Evolutionary conservation across 2,113 vertebrate species (phyloP), one percentile per base, ranked within the genome.

Genomic region (Labeo rohita): DNA sequence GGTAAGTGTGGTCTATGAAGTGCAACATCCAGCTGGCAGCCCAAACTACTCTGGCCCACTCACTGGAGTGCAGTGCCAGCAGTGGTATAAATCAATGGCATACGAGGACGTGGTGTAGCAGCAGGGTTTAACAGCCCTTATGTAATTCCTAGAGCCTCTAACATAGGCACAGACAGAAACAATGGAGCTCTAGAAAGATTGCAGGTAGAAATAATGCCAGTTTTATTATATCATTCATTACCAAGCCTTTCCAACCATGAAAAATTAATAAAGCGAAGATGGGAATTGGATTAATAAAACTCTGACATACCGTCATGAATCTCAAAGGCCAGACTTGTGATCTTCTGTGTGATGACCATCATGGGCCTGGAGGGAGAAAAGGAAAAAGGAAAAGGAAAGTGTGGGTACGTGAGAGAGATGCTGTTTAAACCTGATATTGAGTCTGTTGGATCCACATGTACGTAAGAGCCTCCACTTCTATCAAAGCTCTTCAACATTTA

Each of bases 331-430:
- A 99, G 92, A 89, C 98, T 98, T 91, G 98, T 99, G 89, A 99
- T 99, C 96, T 99, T 99, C 97, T 99, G 98, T 9, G 98, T 99
- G 90, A 99, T 99, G 88, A 99, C 98, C 98, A 99, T 99, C 98
- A 99, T 98, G 79, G 98, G 98, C 89, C 98, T 99, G 90, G 79
- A 66, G 10, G 76, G 5, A 76, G n/a, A 77, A 61, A 59, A 21
- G 8, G n/a, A 63, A 28, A 54, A 47, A 61, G n/a, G 43, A 34
- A 74, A 18, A 49, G 10, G 3, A 61, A 59, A n/a, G 8, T 21
- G 70, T 21, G 39, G 70, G 49, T 79, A 2, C n/a, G 16, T 43
- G 0, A 47, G 70, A 56, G 34, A 43, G 13, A 72, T n/a, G 3
- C 39, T 45, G 39, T 73, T 73, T 8, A 45, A 21, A 52, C 13